Evolutionary conservation across 2,113 vertebrate genomes (phyloP), one percentile per base, ranked within the genome.

Genomic region (Catagonus wagneri): DNA sequence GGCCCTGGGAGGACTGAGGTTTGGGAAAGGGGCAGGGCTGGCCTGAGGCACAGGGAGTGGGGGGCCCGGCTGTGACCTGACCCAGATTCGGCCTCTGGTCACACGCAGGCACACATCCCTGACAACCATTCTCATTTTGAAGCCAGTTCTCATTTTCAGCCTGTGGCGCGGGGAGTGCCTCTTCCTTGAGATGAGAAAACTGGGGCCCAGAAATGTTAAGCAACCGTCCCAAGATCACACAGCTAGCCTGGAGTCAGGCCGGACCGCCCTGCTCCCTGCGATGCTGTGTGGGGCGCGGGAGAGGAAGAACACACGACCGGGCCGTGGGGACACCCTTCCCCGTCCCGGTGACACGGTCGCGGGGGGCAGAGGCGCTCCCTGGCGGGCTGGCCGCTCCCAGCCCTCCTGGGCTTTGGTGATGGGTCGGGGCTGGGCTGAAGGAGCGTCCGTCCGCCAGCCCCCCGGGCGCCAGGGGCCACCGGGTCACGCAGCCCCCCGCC

Each of bases 391-490:
- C 17, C 10, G 61, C 16, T 34, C 87, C 74, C 61, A 20, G 34
- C 60, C 15, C 54, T 15, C 25, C 36, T 25, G 52, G 63, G n/a
- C 27, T 1, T 1, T 9, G 54, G 20, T 0, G 50, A 29, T 0
- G 15, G 29, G 66, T 13, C 17, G 1, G 25, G 6, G 10, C 1
- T 8, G 44, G 69, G 68, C 61, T 36, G 32, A 10, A 7, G 44
- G 6, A 2, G 25, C 23, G 54, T 2, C 7, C 0, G 1, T 1
- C 50, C 13, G 0, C 27, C 9, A 1, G n/a, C 60, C 13, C 61
- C 61, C 61, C 15, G 7, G 76, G 3, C 6, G 39, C 39, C 5
- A 0, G 1, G 3, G 20, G 52, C 13, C 8, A 12, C 4, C 29
- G 0, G 23, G 44, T 11, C 15, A 34, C 63, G 14, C 3, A 10